phyloP scores from a whole-genome alignment of 2,797 vertebrate species.

The Intellagama lesueurii region DNA sequence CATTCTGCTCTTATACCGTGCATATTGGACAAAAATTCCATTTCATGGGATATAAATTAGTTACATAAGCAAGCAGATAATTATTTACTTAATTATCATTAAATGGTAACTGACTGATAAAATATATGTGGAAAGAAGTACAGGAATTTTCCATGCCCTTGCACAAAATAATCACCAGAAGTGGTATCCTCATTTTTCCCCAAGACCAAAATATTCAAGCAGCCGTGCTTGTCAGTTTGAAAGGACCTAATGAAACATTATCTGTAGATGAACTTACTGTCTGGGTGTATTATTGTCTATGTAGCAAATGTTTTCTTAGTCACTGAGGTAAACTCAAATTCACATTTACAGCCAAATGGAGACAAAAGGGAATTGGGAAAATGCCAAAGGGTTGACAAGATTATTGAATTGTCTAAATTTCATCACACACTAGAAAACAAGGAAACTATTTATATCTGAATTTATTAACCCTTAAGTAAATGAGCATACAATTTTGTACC shows the following conservation, averaged over 20 bases:
- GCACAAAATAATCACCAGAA: constrained; percentile 41
- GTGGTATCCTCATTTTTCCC: constrained; percentile 49
- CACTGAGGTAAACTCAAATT: constrained; percentile 46
- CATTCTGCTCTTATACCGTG: constrained; percentile 5
- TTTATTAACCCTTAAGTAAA: constrained; percentile 30
- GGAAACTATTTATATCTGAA: constrained; percentile 31
- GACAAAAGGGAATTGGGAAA: constrained; percentile 18
- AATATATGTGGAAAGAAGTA: constrained; percentile 36
- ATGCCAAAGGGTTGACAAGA: neutral
- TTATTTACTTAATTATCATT: constrained; percentile 59
- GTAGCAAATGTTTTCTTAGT: constrained; percentile 65
- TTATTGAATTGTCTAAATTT: neutral
- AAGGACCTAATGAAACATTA: constrained; percentile 71
- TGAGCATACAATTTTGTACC: constrained; percentile 16
- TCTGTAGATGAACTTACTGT: constrained; percentile 61
- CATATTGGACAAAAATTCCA: constrained; percentile 28
- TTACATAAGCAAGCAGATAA: too few relatives aligned
- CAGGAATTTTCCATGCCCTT: constrained; percentile 20
- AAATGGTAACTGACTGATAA: constrained; percentile 45
- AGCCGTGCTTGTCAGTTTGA: constrained; percentile 54
- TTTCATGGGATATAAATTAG: constrained; percentile 2
- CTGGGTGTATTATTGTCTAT: constrained; percentile 56
- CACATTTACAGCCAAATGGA: constrained; percentile 51
- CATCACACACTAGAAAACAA: neutral
- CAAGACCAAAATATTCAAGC: constrained; percentile 43